These are phyloP conservation scores for Epizoanthus rinbou DNA, from an alignment of 92 coral and sea anemone species.

Conservation along the genomic window DNA sequence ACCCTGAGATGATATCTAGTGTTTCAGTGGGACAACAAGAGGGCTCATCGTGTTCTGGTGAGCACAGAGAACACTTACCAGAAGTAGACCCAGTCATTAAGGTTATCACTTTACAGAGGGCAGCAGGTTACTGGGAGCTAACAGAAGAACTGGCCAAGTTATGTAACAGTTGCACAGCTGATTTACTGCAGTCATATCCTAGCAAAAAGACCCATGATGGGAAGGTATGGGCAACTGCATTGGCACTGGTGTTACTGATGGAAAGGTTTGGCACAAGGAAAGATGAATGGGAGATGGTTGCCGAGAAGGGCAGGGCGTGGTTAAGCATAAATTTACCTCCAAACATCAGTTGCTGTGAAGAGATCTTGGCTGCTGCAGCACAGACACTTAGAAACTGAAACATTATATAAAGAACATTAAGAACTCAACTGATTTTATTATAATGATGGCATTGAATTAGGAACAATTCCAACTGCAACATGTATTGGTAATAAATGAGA, in stretches of 20 bases:
- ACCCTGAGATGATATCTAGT: neutral
- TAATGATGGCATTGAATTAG: too few relatives aligned
- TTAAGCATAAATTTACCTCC: conserved; percentile 59
- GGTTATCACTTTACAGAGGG: conserved; percentile 38
- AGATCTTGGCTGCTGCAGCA: conserved; percentile 31
- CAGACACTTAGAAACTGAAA: conserved; percentile 9
- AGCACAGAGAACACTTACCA: neutral
- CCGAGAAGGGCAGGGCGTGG: conserved; percentile 70
- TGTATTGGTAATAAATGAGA: too few relatives aligned
- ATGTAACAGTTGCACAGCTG: conserved; percentile 7
- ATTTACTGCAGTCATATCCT: conserved; percentile 36
- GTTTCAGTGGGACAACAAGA: neutral
- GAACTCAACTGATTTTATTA: too few relatives aligned
- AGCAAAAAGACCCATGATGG: conserved; percentile 36
- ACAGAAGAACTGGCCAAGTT: conserved; percentile 31
- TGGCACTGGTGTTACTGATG: conserved; percentile 65
- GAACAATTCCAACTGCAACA: too few relatives aligned
- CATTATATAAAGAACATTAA: neutral
- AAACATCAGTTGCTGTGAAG: neutral
- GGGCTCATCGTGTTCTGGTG: neutral
- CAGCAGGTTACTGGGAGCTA: conserved; percentile 47
- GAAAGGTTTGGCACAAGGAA: conserved; percentile 45
- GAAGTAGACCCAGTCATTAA: neutral
- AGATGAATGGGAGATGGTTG: conserved; percentile 85
- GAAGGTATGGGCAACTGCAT: conserved; percentile 81